Evolutionary conservation across 2,113 vertebrate genomes (phyloP), one percentile per base, ranked within the genome.

Genomic region (Myiopsitta monachus): DNA sequence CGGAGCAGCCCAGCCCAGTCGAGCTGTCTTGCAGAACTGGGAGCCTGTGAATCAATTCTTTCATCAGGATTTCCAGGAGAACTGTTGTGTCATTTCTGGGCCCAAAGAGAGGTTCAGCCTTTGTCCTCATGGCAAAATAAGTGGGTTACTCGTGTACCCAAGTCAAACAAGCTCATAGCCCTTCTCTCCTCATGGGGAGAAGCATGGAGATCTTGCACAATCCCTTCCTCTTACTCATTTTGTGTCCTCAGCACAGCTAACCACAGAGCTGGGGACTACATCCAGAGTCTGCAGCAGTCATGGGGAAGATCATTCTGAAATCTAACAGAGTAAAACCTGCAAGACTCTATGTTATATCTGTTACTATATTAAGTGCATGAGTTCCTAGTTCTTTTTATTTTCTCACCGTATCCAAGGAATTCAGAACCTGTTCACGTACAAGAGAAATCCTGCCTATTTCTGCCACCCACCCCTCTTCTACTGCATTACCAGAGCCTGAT

Each of bases 161-260:
- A 97, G 52, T 72, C 87, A 96, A 97, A 97, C 93, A 96, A 95
- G 57, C 54, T 94, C 51, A 89, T 27, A 68, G 88, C 80, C 87
- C 77, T 91, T 70, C 77, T 81, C 64, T 89, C 55, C 38, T 82
- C 74, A 18, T 3, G 11, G 52, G 28, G 43, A 95, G 51, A 41
- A 84, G 47, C 46, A 78, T 5, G 41, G 80, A 87, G 61, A 68
- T 62, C 84, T 96, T 95, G 91, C 94, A 80, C 91, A 96, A 94
- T 74, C 62, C 85, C 70, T 89, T 70, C 67, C 51, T 95, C 88
- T 96, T 92, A 87, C 62, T 97, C 91, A 89, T 15, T 46, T 33
- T 55, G 43, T 82, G 73, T 81, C 86, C 85, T 74, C 74, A 68
- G 47, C 73, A 72, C 39, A 87, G 76, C 52, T 92, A 49, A 92